A percentile compares a stretch with the other conserved stretches of the same genome.
Conservation (phyloP, 2,797 vertebrate genomes). For the Lates japonicus region DNA sequence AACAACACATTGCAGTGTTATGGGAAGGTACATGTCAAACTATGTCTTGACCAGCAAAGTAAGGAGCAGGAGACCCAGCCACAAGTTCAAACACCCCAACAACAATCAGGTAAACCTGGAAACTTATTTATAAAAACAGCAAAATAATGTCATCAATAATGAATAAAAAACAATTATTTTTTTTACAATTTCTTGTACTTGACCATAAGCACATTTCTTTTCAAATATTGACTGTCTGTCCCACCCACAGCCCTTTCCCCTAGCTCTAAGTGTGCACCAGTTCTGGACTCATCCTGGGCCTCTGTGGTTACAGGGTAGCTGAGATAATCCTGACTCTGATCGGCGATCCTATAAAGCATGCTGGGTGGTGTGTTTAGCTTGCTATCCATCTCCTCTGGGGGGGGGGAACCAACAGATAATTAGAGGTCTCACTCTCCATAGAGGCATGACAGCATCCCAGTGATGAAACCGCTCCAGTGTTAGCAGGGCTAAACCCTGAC, state of each 20-base stretch:
- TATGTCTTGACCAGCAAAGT: background rate
- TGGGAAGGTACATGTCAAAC: no score
- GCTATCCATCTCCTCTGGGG: constrained; percentile 45
- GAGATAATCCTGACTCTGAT: constrained; percentile 38
- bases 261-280: constrained; percentile 3
- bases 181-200: background rate
- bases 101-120: background rate
- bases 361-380: constrained; percentile 43
- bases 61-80: background rate
- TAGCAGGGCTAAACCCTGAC: constrained; percentile 73
- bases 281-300: constrained; percentile 3
- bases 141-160: background rate
- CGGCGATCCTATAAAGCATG: background rate
- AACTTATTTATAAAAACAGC: background rate
- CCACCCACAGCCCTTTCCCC: background rate
- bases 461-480: constrained; percentile 56
- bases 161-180: background rate
- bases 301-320: constrained; percentile 14
- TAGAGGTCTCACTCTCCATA: constrained; percentile 63
- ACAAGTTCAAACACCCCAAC: background rate
- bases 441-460: constrained; percentile 57
- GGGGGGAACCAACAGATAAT: constrained; percentile 57
- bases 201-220: background rate
- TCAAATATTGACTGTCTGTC: background rate
- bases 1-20: background rate